Conservation (phyloP, 2,113 vertebrate species). For the Dryoscopus gambensis region DNA sequence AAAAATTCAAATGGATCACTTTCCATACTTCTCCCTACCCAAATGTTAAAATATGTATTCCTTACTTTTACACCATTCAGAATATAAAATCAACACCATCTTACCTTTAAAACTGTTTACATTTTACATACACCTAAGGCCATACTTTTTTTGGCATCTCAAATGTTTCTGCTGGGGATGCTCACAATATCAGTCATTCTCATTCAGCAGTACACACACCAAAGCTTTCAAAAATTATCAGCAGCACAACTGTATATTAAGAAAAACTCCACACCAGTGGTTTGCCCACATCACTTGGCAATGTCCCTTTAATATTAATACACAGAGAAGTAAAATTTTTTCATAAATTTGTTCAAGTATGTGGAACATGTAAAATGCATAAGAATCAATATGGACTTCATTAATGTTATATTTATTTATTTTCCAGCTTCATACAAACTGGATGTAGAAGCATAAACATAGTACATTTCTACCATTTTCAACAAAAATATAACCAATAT, state of each 20-base stretch:
- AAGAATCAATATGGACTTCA: slow-evolving; percentile 64
- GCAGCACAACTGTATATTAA: not conserved
- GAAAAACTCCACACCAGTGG: slow-evolving; percentile 47
- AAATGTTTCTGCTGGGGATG: not conserved
- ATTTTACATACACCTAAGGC: not conserved
- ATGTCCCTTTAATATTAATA: slow-evolving; percentile 62
- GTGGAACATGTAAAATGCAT: slow-evolving; percentile 56
- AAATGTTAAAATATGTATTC: not conserved
- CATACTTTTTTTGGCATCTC: not conserved
- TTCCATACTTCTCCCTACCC: not conserved
- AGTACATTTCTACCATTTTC: slow-evolving; percentile 99
- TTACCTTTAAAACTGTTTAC: not conserved
- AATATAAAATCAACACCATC: not conserved
- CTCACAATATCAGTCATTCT: not conserved
- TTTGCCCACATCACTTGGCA: slow-evolving; percentile 49
- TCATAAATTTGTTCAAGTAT: slow-evolving; percentile 62
- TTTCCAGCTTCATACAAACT: slow-evolving; percentile 97
- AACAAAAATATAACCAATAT: slow-evolving; percentile 99
- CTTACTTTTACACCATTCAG: not conserved
- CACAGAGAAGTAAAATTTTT: slow-evolving; percentile 52
- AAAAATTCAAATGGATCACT: not conserved
- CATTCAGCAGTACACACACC: not conserved
- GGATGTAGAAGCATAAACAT: slow-evolving; percentile 99
- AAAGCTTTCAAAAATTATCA: not conserved
- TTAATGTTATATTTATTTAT: slow-evolving; percentile 94